Percentiles rank a stretch among this genome's conserved stretches.
phyloP scores from a whole-genome alignment of 2,113 vertebrate genomes.

The Tragelaphus scriptus region DNA sequence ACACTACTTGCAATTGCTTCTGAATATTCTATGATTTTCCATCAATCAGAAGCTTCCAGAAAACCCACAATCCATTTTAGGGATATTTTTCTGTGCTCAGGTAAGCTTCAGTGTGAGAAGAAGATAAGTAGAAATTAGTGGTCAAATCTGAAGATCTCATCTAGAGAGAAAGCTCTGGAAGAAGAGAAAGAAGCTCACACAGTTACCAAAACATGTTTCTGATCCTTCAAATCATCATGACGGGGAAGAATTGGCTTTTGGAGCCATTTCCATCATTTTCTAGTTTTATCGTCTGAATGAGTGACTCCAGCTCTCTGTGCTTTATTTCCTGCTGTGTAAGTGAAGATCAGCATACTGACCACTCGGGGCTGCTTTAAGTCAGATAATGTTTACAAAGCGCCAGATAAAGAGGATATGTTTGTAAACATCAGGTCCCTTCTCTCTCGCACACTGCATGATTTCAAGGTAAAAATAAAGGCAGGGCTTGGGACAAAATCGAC shows the following conservation, averaged over 20 bases:
- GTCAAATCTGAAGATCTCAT: neutral
- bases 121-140: neutral
- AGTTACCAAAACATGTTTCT: neutral
- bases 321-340: neutral
- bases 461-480: neutral
- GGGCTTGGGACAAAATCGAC: neutral
- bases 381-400: accelerated
- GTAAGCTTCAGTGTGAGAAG: neutral
- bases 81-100: neutral
- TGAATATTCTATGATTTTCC: neutral
- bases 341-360: neutral
- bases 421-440: neutral
- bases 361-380: accelerated
- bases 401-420: neutral
- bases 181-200: neutral
- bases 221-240: neutral
- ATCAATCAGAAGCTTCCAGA: neutral
- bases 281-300: neutral
- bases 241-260: no score
- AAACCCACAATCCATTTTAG: neutral
- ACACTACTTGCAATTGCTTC: neutral
- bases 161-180: neutral
- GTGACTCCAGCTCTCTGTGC: neutral
- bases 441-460: accelerated
- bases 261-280: neutral